phyloP scores from a whole-genome alignment of 2,797 vertebrate genomes.

The Bucorvus abyssinicus region DNA sequence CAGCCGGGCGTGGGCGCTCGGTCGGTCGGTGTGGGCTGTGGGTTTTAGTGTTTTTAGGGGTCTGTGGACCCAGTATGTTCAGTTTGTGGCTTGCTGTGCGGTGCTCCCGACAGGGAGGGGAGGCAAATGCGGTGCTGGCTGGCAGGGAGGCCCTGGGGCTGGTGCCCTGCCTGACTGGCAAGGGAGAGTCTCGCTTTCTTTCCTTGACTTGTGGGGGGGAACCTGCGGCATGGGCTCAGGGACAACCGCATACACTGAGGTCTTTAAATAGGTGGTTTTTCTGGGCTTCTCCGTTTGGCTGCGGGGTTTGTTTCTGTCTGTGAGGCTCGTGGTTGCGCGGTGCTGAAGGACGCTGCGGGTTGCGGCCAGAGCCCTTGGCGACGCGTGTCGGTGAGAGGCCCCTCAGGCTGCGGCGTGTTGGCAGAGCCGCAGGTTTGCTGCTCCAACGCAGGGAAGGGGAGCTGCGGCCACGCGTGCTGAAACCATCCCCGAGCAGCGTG shows the following conservation, averaged over 20 bases:
- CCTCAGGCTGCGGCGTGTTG: neutral
- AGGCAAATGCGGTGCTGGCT: neutral
- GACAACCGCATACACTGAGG: neutral
- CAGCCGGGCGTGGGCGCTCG: conserved; percentile 62
- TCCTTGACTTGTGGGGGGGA: neutral
- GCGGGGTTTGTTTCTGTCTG: neutral
- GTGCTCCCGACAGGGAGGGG: neutral
- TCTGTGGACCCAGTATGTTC: conserved; percentile 62
- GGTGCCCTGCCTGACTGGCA: conserved; percentile 24
- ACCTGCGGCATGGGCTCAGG: conserved; percentile 50
- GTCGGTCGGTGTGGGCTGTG: neutral
- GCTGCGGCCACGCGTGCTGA: neutral
- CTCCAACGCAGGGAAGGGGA: neutral
- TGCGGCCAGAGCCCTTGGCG: neutral
- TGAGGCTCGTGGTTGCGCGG: neutral
- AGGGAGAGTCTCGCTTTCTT: neutral
- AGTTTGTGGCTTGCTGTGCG: conserved; percentile 73
- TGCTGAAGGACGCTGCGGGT: neutral
- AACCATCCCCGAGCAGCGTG: neutral
- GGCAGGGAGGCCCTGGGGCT: conserved; percentile 67
- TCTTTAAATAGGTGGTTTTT: neutral
- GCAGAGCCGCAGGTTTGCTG: neutral
- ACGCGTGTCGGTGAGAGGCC: neutral
- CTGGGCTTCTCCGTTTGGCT: neutral
- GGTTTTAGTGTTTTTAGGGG: neutral